Base-by-base conservation (phyloP, 2,113 vertebrate genomes). In the Patagioenas fasciata region DNA sequence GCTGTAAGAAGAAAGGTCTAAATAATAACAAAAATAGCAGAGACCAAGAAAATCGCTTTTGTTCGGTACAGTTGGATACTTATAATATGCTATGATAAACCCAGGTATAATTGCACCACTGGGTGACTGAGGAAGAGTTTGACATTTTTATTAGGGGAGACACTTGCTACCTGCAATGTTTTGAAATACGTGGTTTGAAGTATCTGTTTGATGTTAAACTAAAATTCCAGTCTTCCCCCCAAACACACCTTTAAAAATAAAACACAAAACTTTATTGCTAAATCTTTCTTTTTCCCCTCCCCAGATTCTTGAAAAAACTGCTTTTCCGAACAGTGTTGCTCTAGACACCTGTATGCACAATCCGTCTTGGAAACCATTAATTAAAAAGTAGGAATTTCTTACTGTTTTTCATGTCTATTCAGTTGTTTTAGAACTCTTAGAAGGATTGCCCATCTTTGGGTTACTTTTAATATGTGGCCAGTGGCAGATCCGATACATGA, bases 251-350 rank as follows among this genome's bases (percentile, higher is more conserved):
- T 38, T 18, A 53, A 28, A 17, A 58, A 47, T 15, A 4, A 40
- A 7, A 20, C 26, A n/a, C 44, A 25, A 48, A 40, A 12, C 74
- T 40, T 47, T 95, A 19, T 91, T 94, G 72, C 73, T 91, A 91
- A 93, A 80, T 28, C 61, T 78, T 72, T 93, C 77, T 88, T 95
- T 96, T 91, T 95, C 53, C 74, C 74, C 91, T 91, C 54, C 85
- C 65, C 89, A 99, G 99, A 98, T 99, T 91, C 98, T 99, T 80
- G 99, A 98, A 97, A 99, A 99, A 98, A 99, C 99, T 1, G 97
- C 98, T 84, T 99, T 99, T 95, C 99, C 99, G 29, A 98, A 97
- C 93, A 97, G 79, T 32, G 93, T 92, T 88, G 98, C 99, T 25
- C 66, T 99, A 74, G 98, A 99, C n/a, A 53, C 98, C 91, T 99